Evolutionary conservation across 2,113 vertebrate species (phyloP).

Genomic region (Panurus biarmicus): DNA sequence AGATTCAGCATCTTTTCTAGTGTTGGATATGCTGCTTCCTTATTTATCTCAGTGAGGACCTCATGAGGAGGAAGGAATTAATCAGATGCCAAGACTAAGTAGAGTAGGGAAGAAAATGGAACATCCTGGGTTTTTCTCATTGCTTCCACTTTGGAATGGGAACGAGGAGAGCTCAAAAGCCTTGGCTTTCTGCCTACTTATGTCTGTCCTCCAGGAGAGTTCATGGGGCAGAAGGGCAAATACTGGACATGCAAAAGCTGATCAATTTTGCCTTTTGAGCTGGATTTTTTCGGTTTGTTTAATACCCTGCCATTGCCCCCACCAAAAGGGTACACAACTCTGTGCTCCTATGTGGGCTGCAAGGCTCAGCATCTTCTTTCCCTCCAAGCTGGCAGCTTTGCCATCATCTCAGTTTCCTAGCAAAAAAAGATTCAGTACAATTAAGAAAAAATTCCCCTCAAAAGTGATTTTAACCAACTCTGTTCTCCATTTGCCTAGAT

Average conservation of each 20-base stretch:
- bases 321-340: not conserved
- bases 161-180: not conserved
- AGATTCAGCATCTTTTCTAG: not conserved
- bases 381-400: not conserved
- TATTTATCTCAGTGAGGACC: not conserved
- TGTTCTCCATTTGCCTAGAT: not conserved
- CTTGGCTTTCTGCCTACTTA: not conserved
- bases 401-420: not conserved
- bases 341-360: not conserved
- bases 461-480: not conserved
- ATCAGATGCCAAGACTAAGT: not conserved
- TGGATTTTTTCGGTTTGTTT: not conserved
- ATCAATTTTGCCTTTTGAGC: not conserved
- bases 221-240: not conserved
- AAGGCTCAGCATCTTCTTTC: not conserved
- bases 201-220: not conserved
- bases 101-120: not conserved
- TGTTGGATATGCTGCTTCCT: not conserved
- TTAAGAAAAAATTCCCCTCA: not conserved
- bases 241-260: not conserved
- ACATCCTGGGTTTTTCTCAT: not conserved
- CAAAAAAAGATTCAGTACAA: not conserved
- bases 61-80: not conserved
- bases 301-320: not conserved
- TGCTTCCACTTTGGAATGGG: not conserved